Percentiles rank a stretch among this genome's conserved stretches.
phyloP scores from a whole-genome alignment of 2,797 vertebrate species.

The Loris lydekkerianus region DNA sequence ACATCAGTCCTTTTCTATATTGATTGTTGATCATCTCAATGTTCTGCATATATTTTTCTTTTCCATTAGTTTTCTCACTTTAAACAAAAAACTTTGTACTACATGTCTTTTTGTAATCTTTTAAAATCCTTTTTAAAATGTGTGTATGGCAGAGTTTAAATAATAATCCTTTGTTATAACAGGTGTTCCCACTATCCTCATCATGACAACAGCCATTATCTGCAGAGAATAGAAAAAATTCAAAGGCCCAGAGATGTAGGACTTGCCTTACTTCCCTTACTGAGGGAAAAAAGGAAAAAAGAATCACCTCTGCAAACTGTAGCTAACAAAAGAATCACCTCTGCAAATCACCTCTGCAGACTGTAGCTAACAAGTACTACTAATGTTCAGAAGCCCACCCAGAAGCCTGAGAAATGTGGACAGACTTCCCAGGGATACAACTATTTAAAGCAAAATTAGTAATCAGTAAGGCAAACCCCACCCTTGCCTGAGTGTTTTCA shows the following conservation, averaged over 20 bases:
- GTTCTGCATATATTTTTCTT: not conserved
- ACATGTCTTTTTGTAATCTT: not conserved
- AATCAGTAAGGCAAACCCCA: constrained; percentile 50
- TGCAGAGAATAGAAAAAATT: constrained; percentile 51
- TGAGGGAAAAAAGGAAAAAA: constrained; percentile 58
- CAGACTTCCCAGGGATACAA: constrained; percentile 69
- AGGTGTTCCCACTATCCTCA: not conserved
- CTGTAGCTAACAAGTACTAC: constrained; percentile 68
- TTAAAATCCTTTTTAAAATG: constrained; percentile 35
- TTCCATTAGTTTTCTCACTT: constrained; percentile 39
- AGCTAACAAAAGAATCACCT: no score
- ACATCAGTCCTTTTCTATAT: not conserved
- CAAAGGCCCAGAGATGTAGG: not conserved
- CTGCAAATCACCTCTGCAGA: not conserved
- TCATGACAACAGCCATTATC: not conserved
- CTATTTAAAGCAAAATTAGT: constrained; percentile 70
- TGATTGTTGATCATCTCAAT: not conserved
- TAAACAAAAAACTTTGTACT: constrained; percentile 7
- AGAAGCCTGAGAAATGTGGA: constrained; percentile 80
- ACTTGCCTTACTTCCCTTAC: not conserved
- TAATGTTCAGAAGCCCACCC: constrained; percentile 78
- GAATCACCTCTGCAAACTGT: constrained; percentile 27
- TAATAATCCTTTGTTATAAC: not conserved
- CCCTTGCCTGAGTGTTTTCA: constrained; percentile 57
- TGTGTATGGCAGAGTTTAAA: not conserved